Base-by-base conservation (phyloP, 2,888 invertebrate genomes). In the Polyommatus icarus region DNA sequence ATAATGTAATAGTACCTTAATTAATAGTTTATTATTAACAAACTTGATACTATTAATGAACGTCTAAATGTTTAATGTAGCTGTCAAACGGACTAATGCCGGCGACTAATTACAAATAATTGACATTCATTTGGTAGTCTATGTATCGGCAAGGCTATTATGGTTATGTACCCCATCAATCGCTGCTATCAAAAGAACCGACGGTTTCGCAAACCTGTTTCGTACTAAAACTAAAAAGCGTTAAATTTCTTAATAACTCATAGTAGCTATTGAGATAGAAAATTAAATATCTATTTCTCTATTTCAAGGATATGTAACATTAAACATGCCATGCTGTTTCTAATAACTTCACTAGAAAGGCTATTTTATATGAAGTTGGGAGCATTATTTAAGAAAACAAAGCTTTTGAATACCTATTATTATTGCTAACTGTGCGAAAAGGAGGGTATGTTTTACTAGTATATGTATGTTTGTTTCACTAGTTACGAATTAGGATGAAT, bases 51-150 rank as follows among this genome's bases (percentile, higher is more conserved):
- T 54, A 78, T 79, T 78, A 67, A 76, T 77, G 76, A 72, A 73
- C 29, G 77, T 77, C 76, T 20, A 46, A 50, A 46, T 79, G 72
- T 76, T 61, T 76, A 80, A 77, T 72, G 71, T 76, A 75, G 24
- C 61, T 79, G 76, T 76, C 76, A 77, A 78, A 72, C 50, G 61
- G 18, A 77, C 50, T 76, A 78, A 78, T 78, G 79, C 76, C 54
- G 78, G 75, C 76, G 77, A 78, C 46, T 75, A 76, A 71, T 77
- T 77, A 72, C 72, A 36, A 77, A 59, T 67, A 78, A 76, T 78
- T 78, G 71, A 79, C 76, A 77, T 77, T 71, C 71, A 57, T 77
- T 76, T 59, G 54, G 77, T 59, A 72, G 77, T 72, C 18, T 72
- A 72, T 72, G 72, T 72, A 72, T 75, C 54, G 75, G 50, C 29